Evolutionary conservation across 2,113 vertebrate genomes (phyloP), one percentile per base, ranked within the genome.

Genomic region (Psittacus erithacus): DNA sequence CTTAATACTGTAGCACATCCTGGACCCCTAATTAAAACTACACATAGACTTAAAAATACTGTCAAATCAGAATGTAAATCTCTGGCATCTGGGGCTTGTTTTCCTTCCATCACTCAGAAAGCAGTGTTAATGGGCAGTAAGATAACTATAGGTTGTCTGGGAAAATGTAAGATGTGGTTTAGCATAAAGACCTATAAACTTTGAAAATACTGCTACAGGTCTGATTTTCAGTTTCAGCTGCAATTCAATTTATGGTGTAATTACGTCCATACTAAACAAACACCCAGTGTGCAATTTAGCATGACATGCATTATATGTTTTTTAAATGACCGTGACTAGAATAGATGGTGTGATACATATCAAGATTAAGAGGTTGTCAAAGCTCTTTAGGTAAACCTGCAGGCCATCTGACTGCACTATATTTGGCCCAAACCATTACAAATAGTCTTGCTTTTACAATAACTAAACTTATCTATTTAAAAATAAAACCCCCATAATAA

Each of bases 311-410:
- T 95, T 95, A 62, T 69, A 92, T 90, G 71, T 38, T 89, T 88
- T 94, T 92, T 88, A 84, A 95, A 93, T 0, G 11, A 57, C 31
- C 7, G 3, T 31, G 73, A 63, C 65, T 93, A 62, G 70, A 96
- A 94, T 89, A 92, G 63, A 91, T 78, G 59, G 57, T 57, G 38
- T 86, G 68, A 83, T 82, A 80, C 92, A 80, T 73, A 96, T 94
- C 90, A 95, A 75, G 90, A 94, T 75, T 68, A 96, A 90, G 91
- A 84, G 88, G 52, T 38, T 90, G 49, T 92, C 83, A 94, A 93
- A 80, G 43, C 64, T 64, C 71, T 88, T 90, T 92, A 86, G 67
- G 59, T 64, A 92, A 91, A 64, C 23, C 55, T 85, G 35, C 55
- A 28, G 5, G 81, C 57, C 68, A 89, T 64, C 76, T 90, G 55